These are phyloP conservation scores for Callitettix versicolor DNA, from an alignment of 1,140 invertebrate genomes.

Conservation along the genomic window DNA sequence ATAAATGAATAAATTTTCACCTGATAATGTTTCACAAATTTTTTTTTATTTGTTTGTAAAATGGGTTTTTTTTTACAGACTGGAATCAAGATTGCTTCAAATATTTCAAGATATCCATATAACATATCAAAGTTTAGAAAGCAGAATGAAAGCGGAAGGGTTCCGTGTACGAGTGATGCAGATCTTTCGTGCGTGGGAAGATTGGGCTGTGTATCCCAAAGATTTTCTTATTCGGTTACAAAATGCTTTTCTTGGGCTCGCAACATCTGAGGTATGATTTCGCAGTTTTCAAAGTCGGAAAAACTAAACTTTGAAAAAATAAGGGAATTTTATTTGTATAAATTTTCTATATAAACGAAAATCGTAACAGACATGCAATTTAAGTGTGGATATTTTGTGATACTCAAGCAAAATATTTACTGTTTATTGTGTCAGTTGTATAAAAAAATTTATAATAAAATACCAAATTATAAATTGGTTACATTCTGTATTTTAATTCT, in stretches of 20 bases:
- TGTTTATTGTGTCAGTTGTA: too few relatives aligned
- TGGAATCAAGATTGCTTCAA: slow-evolving; percentile 74
- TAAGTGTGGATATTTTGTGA: too few relatives aligned
- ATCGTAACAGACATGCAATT: too few relatives aligned
- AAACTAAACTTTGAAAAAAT: too few relatives aligned
- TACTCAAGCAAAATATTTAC: too few relatives aligned
- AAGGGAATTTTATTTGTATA: too few relatives aligned
- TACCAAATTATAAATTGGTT: too few relatives aligned
- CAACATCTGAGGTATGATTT: slow-evolving; percentile 13
- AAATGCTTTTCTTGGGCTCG: slow-evolving; percentile 76
- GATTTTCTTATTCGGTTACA: slow-evolving; percentile 86
- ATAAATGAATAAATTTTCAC: not conserved
- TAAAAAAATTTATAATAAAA: too few relatives aligned
- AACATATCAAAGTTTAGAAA: slow-evolving; percentile 69
- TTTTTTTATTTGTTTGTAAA: too few relatives aligned
- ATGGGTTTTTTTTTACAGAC: slow-evolving; percentile 45
- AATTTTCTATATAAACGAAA: too few relatives aligned
- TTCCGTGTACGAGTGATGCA: slow-evolving; percentile 92
- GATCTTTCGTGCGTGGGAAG: slow-evolving; percentile 94
- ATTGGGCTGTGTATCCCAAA: slow-evolving; percentile 92
- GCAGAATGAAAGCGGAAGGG: slow-evolving; percentile 87
- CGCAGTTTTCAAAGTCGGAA: too few relatives aligned
- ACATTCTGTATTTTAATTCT: too few relatives aligned
- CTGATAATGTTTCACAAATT: not conserved
- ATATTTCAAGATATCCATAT: slow-evolving; percentile 78